phyloP scores from a whole-genome alignment of 2,797 vertebrate genomes.

The Coendou prehensilis region DNA sequence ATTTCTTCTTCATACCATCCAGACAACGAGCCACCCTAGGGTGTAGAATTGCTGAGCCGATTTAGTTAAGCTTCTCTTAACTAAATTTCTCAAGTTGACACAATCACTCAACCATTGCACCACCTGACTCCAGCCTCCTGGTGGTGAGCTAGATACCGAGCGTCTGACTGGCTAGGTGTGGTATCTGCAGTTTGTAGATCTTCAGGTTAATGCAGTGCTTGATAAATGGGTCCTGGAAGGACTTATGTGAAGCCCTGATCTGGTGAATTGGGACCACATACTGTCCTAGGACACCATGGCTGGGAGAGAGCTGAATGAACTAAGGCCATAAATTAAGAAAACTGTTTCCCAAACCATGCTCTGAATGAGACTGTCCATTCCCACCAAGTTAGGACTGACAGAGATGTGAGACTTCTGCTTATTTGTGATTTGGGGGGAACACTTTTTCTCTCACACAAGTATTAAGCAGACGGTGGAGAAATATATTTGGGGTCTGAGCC shows the following conservation, averaged over 20 bases:
- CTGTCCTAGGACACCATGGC: neutral
- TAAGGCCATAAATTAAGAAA: neutral
- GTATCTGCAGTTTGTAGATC: neutral
- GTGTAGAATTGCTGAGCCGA: too few species aligned
- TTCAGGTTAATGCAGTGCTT: neutral
- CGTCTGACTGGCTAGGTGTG: neutral
- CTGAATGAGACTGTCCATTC: neutral
- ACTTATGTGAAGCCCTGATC: neutral
- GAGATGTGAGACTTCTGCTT: neutral
- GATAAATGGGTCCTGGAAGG: neutral
- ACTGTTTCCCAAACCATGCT: neutral
- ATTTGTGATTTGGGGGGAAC: neutral
- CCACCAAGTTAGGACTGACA: neutral
- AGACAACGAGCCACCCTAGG: too few species aligned
- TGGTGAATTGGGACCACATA: neutral
- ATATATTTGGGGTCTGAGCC: too few species aligned
- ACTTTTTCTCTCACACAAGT: neutral
- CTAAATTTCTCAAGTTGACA: neutral
- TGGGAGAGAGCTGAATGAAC: neutral
- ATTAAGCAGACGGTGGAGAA: neutral
- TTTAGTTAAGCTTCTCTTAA: too few species aligned
- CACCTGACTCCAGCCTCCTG: neutral
- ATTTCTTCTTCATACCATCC: neutral
- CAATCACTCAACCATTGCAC: neutral
- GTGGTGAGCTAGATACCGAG: neutral